Evolutionary conservation across 1,140 invertebrate species (phyloP).

Genomic region (Eueides isabella): DNA sequence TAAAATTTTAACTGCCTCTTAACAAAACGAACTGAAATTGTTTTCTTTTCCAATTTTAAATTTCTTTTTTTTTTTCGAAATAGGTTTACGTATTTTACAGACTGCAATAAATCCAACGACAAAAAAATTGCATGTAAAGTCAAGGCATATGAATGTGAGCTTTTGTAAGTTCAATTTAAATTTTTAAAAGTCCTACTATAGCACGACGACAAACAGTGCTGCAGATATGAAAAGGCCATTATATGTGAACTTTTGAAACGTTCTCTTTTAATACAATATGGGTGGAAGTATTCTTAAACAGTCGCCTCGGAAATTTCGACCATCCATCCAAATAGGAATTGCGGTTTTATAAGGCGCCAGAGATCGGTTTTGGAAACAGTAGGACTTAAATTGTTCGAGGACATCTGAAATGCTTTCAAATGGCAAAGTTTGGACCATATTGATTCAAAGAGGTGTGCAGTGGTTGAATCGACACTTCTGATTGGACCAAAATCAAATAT

Average conservation of each 20-base stretch:
- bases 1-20: neutral
- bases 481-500: neutral
- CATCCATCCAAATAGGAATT: slow-evolving; percentile 31
- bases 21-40: slow-evolving; percentile 2
- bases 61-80: slow-evolving; percentile 3
- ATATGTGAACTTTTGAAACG: slow-evolving; percentile 19
- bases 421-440: slow-evolving; percentile 26
- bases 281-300: slow-evolving; percentile 12
- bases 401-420: slow-evolving; percentile 30
- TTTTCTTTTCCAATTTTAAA: neutral
- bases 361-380: slow-evolving; percentile 25
- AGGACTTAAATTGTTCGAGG: slow-evolving; percentile 33
- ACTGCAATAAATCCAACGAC: slow-evolving; percentile 9
- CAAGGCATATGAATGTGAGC: slow-evolving; percentile 9
- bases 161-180: slow-evolving; percentile 23
- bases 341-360: slow-evolving; percentile 22
- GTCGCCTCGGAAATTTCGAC: slow-evolving; percentile 17
- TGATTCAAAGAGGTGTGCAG: slow-evolving; percentile 17
- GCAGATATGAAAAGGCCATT: slow-evolving; percentile 24
- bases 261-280: slow-evolving; percentile 16
- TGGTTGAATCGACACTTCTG: slow-evolving; percentile 1
- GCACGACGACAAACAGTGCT: slow-evolving; percentile 26
- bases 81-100: slow-evolving; percentile 1
- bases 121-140: slow-evolving; percentile 16
- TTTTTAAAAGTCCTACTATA: slow-evolving; percentile 22